A percentile compares a stretch with the other conserved stretches of the same genome.
phyloP scores from a whole-genome alignment of 2,797 vertebrate species.

The Neosilurus hyrtlii region DNA sequence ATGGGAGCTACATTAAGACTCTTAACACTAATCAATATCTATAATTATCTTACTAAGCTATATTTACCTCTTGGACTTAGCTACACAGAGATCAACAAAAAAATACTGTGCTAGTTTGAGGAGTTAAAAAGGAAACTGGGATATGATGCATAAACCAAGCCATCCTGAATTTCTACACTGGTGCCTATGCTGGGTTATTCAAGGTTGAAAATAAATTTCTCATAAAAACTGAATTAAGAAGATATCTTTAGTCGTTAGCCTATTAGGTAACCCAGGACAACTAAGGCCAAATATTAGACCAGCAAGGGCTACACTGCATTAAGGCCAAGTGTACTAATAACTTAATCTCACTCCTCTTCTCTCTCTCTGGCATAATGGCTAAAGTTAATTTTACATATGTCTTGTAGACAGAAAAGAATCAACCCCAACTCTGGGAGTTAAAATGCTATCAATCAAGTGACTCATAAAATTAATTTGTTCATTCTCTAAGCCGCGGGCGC shows the following conservation, averaged over 20 bases:
- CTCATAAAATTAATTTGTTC: too few species aligned
- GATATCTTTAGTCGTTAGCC: conserved; percentile 19
- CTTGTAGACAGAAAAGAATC: background rate
- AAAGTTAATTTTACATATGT: too few species aligned
- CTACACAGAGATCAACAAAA: background rate
- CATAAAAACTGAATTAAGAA: background rate
- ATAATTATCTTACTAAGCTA: conserved; percentile 6
- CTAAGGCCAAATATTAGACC: conserved; percentile 8
- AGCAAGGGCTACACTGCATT: conserved; percentile 14
- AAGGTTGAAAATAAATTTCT: background rate
- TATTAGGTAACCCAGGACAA: conserved; percentile 16
- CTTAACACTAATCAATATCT: background rate
- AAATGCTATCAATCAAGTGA: background rate
- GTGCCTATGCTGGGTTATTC: background rate
- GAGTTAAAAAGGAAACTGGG: background rate
- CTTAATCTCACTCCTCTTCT: background rate
- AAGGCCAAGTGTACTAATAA: conserved; percentile 20
- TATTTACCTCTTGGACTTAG: conserved; percentile 3
- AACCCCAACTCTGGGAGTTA: background rate
- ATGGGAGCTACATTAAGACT: background rate
- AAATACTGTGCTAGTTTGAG: conserved; percentile 1
- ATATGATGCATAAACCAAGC: background rate
- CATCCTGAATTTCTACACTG: background rate
- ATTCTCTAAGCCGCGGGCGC: too few species aligned
- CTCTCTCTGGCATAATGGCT: too few species aligned